Percentiles rank a stretch among this genome's conserved stretches.
These are phyloP conservation scores for Mycogona germanica DNA, from an alignment of 2,888 invertebrate genomes.

Conservation along the genomic window DNA sequence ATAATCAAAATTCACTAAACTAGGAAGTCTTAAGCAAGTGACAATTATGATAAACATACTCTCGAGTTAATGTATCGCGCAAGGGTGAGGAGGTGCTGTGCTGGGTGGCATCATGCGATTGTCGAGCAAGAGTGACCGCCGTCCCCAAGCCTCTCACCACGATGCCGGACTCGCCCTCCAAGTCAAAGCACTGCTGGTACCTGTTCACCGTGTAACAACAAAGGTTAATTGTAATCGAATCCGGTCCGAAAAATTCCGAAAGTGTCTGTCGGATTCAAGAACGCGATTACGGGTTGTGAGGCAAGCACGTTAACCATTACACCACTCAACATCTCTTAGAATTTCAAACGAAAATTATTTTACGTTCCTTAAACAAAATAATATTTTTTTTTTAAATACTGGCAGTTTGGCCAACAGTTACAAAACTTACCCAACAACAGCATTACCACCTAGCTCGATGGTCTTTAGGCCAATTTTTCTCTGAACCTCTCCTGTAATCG, in stretches of 20 bases:
- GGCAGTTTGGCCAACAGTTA: too few species aligned
- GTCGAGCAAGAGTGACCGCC: constrained; percentile 51
- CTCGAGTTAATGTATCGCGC: constrained; percentile 18
- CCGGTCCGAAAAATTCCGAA: constrained; percentile 4
- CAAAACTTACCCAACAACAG: constrained; percentile 78
- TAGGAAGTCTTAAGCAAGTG: background rate
- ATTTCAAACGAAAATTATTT: too few species aligned
- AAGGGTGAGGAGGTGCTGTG: constrained; percentile 21
- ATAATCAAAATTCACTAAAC: constrained; percentile 14
- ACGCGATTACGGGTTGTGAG: background rate
- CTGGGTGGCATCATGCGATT: constrained; percentile 1
- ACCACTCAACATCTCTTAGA: background rate
- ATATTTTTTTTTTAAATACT: too few species aligned
- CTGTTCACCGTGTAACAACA: too few species aligned
- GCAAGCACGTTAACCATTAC: background rate
- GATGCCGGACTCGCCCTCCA: constrained; percentile 94
- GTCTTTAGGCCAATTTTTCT: constrained; percentile 88
- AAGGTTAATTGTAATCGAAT: too few species aligned
- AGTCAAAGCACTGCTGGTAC: constrained; percentile 86
- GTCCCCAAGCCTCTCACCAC: constrained; percentile 92
- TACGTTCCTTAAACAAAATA: too few species aligned
- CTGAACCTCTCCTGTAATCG: constrained; percentile 67
- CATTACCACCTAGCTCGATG: constrained; percentile 83
- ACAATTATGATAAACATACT: background rate
- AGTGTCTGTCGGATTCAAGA: background rate